Evolutionary conservation across 2,888 invertebrate genomes (phyloP).

Genomic region (Sylvicola cinctus): DNA sequence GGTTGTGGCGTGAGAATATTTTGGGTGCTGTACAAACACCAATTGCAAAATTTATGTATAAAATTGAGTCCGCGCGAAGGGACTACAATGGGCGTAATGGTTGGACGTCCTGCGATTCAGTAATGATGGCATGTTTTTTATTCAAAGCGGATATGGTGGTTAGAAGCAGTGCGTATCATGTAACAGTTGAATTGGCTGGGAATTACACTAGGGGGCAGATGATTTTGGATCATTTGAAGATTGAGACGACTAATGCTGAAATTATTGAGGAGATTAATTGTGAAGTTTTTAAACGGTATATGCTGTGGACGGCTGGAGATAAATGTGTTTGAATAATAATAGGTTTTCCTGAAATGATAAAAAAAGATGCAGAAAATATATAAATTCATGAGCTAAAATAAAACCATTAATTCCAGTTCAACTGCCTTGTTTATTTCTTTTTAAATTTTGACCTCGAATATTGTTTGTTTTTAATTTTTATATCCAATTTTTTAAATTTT

Average conservation of each 20-base stretch:
- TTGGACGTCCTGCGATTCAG: conserved; percentile 31
- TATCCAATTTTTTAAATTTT: background rate
- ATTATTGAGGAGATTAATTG: background rate
- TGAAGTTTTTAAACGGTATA: background rate
- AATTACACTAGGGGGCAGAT: conserved; percentile 39
- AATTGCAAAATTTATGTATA: conserved; percentile 28
- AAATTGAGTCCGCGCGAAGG: conserved; percentile 22
- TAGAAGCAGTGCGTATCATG: conserved; percentile 21
- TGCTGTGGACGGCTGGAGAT: background rate
- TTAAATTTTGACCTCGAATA: background rate
- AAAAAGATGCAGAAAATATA: too few species aligned
- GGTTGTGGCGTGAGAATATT: conserved; percentile 32
- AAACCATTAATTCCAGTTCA: background rate
- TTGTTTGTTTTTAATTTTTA: background rate
- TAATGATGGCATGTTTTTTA: conserved; percentile 27
- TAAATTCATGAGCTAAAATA: background rate
- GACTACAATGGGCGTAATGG: conserved; percentile 11
- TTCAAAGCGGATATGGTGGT: conserved; percentile 22
- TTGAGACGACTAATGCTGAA: background rate
- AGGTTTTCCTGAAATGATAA: background rate
- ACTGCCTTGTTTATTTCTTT: background rate
- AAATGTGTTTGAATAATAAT: too few species aligned
- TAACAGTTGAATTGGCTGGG: conserved; percentile 36
- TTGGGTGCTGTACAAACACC: conserved; percentile 24
- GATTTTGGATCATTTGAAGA: conserved; percentile 30